A percentile compares a stretch with the other conserved stretches of the same genome.
Conservation (phyloP, 1,140 invertebrate species). For the Meloidogyne floridensis region DNA sequence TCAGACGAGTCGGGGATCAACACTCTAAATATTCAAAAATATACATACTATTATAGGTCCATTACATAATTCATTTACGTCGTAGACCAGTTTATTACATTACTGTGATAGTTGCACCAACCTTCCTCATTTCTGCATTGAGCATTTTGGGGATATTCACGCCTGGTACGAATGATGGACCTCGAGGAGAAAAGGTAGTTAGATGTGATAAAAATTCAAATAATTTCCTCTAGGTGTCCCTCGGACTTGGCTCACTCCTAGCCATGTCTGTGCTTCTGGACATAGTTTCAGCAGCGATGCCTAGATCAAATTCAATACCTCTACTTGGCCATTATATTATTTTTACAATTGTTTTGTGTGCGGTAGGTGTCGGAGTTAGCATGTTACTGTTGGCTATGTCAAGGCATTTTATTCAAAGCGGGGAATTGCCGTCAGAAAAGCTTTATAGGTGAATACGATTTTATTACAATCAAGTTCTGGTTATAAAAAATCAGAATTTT, state of each 20-base stretch:
- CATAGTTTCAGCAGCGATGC: slow-evolving; percentile 61
- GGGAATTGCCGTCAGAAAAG: slow-evolving; percentile 32
- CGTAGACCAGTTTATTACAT: slow-evolving; percentile 60
- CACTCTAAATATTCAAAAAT: too few species aligned
- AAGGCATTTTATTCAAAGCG: slow-evolving; percentile 32
- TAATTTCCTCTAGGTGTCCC: slow-evolving; percentile 34
- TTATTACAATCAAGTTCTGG: neutral
- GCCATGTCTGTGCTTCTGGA: slow-evolving; percentile 60
- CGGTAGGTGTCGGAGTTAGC: slow-evolving; percentile 52
- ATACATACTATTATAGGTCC: slow-evolving; percentile 38
- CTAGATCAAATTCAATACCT: slow-evolving; percentile 63
- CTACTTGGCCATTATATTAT: slow-evolving; percentile 64
- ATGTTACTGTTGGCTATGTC: slow-evolving; percentile 54
- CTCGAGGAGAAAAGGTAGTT: slow-evolving; percentile 58
- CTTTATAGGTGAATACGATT: slow-evolving; percentile 29
- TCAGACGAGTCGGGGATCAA: too few species aligned
- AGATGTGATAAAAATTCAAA: neutral
- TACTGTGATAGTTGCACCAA: slow-evolving; percentile 62
- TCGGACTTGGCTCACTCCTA: slow-evolving; percentile 56
- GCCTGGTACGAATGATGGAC: slow-evolving; percentile 60
- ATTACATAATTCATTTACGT: slow-evolving; percentile 61
- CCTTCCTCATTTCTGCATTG: slow-evolving; percentile 59
- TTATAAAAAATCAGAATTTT: too few species aligned
- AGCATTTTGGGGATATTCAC: slow-evolving; percentile 62
- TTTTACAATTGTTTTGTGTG: slow-evolving; percentile 57